Evolutionary conservation across 2,797 vertebrate species (phyloP).

Genomic region (Leptodactylus fallax): DNA sequence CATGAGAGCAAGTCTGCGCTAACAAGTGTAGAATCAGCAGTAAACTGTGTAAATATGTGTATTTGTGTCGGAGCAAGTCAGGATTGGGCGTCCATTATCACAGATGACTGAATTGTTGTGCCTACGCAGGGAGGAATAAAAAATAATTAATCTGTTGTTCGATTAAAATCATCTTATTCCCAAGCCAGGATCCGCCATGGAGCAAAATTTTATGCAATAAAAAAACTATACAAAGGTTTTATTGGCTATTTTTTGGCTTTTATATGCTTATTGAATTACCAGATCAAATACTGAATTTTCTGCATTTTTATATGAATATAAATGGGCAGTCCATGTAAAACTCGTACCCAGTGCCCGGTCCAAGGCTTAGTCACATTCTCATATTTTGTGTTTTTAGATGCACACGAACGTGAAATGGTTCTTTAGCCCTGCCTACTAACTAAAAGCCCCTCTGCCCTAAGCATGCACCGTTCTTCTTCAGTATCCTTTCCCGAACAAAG

Average conservation of each 20-base stretch:
- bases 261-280: neutral
- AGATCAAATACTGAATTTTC: neutral
- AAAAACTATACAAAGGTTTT: neutral
- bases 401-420: too few species aligned
- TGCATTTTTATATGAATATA: neutral
- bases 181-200: neutral
- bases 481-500: too few species aligned
- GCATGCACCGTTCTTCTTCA: too few species aligned
- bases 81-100: constrained; percentile 63
- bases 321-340: neutral
- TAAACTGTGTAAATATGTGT: constrained; percentile 68
- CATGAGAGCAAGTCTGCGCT: constrained; percentile 65
- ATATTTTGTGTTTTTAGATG: too few species aligned
- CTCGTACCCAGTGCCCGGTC: too few species aligned
- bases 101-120: constrained; percentile 56
- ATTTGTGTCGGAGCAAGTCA: constrained; percentile 66
- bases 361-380: too few species aligned
- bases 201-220: neutral
- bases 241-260: neutral
- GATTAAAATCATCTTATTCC: constrained; percentile 11
- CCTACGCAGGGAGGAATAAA: constrained; percentile 19
- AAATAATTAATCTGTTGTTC: constrained; percentile 21
- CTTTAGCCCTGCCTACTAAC: too few species aligned
- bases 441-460: too few species aligned
- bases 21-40: constrained; percentile 67